Evolutionary conservation across 2,888 invertebrate species (phyloP), one percentile per base, ranked within the genome.

Genomic region (Bruchidius siliquastri): DNA sequence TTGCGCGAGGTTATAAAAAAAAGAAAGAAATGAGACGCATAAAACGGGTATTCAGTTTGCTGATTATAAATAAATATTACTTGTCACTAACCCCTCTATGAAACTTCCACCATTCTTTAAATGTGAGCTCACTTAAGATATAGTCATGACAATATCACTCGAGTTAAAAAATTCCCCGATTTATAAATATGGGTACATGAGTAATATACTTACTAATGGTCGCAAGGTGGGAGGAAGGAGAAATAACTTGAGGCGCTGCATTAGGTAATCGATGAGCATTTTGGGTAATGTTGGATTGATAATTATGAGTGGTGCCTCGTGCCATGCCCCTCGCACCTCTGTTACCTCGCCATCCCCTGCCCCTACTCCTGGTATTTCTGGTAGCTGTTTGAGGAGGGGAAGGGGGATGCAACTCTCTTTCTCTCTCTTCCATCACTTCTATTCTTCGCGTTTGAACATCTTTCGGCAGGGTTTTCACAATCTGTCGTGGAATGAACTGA

Each of bases 381-480:
- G n/a, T 26, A 71, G 68, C 20, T 72, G 73, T 20, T 71, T 75
- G 3, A 72, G 22, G n/a, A 72, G 18, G 6, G 18, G 49, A 13
- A 18, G 49, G 49, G 13, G 49, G 49, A 13, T 13, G 49, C 18
- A 49, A 18, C 18, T 49, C 49, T 49, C 49, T 75, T 66, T 76
- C 66, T 30, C 80, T 72, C 22, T 79, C 79, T 67, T 76, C 85
- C 0, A 91, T 86, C 22, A 91, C 82, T 71, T 90, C 87, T 74
- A 87, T 85, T 74, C 94, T 86, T 76, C 88, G 89, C 67, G 84
- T 82, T 82, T 90, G 90, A 83, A 90, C 86, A n/a, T 91, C 90
- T 0, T 88, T 88, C 10, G 90, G 88, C 26, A 92, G 86, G 77
- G 88, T 90, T 77, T 90, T 89, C 21, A 92, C 88, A 88, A 92